These are phyloP conservation scores for Onychomys torridus DNA, from an alignment of 2,797 vertebrate species.

Conservation along the genomic window DNA sequence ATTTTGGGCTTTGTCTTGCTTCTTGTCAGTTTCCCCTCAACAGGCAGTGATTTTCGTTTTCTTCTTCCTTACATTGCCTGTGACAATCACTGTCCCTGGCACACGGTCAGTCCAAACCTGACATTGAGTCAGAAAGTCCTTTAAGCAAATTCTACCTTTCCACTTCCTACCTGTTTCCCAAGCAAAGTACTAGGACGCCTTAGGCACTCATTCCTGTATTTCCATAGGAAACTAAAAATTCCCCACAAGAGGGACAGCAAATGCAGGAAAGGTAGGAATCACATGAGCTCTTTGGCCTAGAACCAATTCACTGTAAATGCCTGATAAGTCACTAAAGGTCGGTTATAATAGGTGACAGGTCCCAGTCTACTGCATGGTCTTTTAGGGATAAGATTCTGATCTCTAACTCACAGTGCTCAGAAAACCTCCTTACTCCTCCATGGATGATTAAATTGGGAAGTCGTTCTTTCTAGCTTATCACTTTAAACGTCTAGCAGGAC, in stretches of 20 bases:
- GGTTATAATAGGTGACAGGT: neutral
- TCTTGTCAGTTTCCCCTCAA: neutral
- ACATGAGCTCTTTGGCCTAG: neutral
- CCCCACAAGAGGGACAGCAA: neutral
- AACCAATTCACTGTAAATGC: neutral
- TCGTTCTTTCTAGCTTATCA: neutral
- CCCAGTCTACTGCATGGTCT: neutral
- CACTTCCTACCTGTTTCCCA: neutral
- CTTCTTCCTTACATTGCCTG: neutral
- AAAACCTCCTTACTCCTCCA: neutral
- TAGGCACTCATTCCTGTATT: neutral
- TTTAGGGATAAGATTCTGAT: neutral
- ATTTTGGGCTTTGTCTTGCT: neutral
- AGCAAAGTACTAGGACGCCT: neutral
- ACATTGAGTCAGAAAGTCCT: neutral
- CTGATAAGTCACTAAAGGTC: neutral
- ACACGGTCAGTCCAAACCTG: neutral
- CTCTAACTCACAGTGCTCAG: neutral
- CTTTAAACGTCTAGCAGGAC: conserved; percentile 19
- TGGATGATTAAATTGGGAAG: neutral
- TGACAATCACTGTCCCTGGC: rapidly evolving
- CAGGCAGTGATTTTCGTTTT: neutral
- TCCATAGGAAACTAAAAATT: neutral
- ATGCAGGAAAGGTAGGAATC: neutral
- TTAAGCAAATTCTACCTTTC: neutral